A percentile compares a stretch with the other conserved stretches of the same genome.
phyloP scores from a whole-genome alignment of 2,797 vertebrate genomes.

The Leptatherina wallacei region DNA sequence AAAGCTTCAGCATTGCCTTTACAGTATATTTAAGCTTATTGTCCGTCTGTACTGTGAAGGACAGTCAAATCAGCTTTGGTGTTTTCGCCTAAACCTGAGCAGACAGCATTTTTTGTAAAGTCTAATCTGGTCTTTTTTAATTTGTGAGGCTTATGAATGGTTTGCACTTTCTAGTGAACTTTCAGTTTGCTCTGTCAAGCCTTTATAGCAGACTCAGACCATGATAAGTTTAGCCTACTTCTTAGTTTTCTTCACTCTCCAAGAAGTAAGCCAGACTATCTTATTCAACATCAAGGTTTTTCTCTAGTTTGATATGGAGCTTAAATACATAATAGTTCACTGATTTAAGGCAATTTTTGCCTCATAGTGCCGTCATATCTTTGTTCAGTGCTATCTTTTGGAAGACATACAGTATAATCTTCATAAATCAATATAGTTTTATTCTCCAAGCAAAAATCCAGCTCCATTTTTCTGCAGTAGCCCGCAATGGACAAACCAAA shows the following conservation, averaged over 20 bases:
- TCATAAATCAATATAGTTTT: not conserved
- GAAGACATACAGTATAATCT: not conserved
- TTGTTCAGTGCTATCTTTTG: not conserved
- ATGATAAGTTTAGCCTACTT: no score
- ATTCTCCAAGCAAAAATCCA: not conserved
- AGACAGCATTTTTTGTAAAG: no score
- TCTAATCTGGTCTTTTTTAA: no score
- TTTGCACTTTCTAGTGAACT: no score
- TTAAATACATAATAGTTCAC: not conserved
- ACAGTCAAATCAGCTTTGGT: not conserved
- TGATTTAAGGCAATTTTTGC: not conserved
- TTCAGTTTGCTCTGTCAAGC: no score
- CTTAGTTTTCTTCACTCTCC: no score
- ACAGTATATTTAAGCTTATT: not conserved
- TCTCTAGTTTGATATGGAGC: not conserved
- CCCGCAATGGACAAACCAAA: not conserved
- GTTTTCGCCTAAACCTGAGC: not conserved
- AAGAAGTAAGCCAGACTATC: accelerated
- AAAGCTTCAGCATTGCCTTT: not conserved
- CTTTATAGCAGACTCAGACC: no score
- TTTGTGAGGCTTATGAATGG: no score
- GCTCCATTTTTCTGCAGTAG: not conserved
- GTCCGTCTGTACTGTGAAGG: not conserved
- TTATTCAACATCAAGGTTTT: no score
- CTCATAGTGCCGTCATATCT: not conserved